Conservation (phyloP, 2,888 invertebrate genomes). For the Syritta pipiens region DNA sequence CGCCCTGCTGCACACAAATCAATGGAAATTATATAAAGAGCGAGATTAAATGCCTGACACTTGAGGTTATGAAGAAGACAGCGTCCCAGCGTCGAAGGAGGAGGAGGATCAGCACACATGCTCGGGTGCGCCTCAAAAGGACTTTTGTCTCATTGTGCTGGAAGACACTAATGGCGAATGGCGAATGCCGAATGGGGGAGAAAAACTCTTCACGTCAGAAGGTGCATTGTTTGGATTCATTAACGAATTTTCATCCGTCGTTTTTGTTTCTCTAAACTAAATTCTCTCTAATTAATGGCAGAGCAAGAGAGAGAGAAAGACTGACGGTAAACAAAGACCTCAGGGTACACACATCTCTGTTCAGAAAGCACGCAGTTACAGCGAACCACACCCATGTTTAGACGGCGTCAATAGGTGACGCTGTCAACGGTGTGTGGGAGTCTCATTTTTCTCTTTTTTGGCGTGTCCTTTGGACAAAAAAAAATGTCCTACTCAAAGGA, state of each 20-base stretch:
- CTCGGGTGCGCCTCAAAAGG: constrained; percentile 2
- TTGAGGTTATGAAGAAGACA: neutral
- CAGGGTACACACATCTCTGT: neutral
- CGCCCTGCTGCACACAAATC: constrained; percentile 22
- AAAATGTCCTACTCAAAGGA: too few relatives aligned
- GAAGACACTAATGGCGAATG: neutral
- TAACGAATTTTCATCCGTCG: too few relatives aligned
- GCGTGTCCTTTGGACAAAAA: too few relatives aligned
- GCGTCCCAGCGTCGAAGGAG: neutral
- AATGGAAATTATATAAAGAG: constrained; percentile 54
- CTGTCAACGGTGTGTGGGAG: too few relatives aligned
- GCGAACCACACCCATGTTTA: too few relatives aligned
- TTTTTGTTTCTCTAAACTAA: constrained; percentile 2
- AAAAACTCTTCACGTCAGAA: constrained; percentile 14
- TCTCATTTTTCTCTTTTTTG: too few relatives aligned
- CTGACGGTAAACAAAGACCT: neutral
- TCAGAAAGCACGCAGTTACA: neutral
- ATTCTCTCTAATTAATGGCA: constrained; percentile 42
- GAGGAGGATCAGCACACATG: neutral
- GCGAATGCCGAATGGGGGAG: neutral
- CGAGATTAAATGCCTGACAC: constrained; percentile 10
- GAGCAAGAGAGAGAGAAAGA: neutral
- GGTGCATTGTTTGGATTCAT: constrained; percentile 42
- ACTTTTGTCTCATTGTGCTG: constrained; percentile 25
- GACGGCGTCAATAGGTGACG: too few relatives aligned